These are phyloP conservation scores for Dendropsophus ebraccatus DNA, from an alignment of 2,113 vertebrate genomes.

Conservation along the genomic window DNA sequence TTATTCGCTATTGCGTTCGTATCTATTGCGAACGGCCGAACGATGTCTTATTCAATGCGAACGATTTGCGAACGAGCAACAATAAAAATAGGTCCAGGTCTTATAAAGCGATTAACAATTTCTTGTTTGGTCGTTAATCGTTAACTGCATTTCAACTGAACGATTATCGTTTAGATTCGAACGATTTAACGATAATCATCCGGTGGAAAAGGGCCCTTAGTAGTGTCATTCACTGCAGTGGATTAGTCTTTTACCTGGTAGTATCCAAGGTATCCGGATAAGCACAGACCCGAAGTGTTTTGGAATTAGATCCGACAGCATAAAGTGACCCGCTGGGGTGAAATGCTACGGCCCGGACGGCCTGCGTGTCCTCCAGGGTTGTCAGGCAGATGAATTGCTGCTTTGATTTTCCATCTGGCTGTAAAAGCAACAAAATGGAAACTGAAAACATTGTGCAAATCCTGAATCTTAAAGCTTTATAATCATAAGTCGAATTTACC, in stretches of 20 bases:
- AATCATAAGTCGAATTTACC: too few species aligned
- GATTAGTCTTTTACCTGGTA: slow-evolving; percentile 76
- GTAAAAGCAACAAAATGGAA: neutral
- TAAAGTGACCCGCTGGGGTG: slow-evolving; percentile 93
- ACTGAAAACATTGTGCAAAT: neutral
- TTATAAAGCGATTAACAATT: too few species aligned
- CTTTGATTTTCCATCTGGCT: slow-evolving; percentile 40
- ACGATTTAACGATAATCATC: too few species aligned
- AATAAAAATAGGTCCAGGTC: too few species aligned
- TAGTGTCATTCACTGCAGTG: neutral
- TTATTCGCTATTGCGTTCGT: too few species aligned
- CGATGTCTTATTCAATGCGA: too few species aligned
- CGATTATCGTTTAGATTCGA: too few species aligned
- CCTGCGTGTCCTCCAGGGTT: slow-evolving; percentile 95
- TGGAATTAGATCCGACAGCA: slow-evolving; percentile 96
- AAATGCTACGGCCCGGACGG: slow-evolving; percentile 94
- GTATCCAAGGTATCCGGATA: slow-evolving; percentile 84
- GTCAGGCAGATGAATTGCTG: slow-evolving; percentile 84
- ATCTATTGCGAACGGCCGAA: too few species aligned
- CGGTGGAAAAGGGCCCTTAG: too few species aligned
- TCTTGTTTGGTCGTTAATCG: too few species aligned
- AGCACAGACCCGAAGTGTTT: slow-evolving; percentile 93
- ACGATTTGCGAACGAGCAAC: too few species aligned
- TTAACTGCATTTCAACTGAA: too few species aligned
- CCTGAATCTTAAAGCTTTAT: neutral